Evolutionary conservation across 2,888 invertebrate species (phyloP).

Genomic region (Hipparchia semele): DNA sequence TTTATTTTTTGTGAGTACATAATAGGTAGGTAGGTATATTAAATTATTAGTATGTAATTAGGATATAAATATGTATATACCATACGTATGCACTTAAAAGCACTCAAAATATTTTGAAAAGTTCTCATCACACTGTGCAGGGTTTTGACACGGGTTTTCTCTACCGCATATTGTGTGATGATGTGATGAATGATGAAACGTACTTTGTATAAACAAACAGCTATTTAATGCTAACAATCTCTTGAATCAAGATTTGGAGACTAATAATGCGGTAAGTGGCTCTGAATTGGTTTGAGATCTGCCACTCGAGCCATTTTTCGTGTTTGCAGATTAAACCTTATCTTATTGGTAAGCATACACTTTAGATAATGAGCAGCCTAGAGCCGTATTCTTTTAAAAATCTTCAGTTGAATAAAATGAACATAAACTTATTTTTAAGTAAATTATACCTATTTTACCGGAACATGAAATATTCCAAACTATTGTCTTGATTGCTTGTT

Average conservation of each 20-base stretch:
- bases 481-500: background rate
- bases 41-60: too few relatives aligned
- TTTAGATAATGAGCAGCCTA: background rate
- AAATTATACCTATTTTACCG: too few relatives aligned
- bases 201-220: background rate
- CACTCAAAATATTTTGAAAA: too few relatives aligned
- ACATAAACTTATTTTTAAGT: background rate
- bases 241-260: background rate
- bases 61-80: too few relatives aligned
- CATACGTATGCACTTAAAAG: too few relatives aligned
- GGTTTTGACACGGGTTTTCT: background rate
- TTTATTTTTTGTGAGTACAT: too few relatives aligned
- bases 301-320: slow-evolving; percentile 5
- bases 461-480: background rate
- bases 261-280: slow-evolving; percentile 2
- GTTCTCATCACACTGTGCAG: too few relatives aligned
- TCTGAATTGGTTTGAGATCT: background rate
- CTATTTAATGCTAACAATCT: background rate
- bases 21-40: too few relatives aligned
- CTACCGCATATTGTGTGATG: too few relatives aligned
- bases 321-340: background rate
- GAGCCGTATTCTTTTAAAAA: background rate
- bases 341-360: background rate
- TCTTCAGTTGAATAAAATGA: background rate
- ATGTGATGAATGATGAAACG: too few relatives aligned